Percentiles rank a stretch among this genome's conserved stretches.
Evolutionary conservation across 2,113 vertebrate species (phyloP).

Genomic region (Crocuta crocuta): DNA sequence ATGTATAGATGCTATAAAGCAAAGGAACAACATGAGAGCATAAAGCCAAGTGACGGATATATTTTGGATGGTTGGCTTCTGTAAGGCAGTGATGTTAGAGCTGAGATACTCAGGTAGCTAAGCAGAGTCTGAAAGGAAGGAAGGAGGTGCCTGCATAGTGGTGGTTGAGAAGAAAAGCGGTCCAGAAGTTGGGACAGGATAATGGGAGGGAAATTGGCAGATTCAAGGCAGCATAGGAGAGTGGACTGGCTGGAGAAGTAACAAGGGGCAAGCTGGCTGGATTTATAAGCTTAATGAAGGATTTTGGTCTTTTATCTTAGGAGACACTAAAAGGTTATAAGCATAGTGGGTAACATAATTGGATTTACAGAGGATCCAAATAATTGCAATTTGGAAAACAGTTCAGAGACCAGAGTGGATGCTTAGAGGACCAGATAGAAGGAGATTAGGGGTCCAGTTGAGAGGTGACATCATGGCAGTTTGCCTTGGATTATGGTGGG

Average conservation of each 20-base stretch:
- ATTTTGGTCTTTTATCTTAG: not conserved
- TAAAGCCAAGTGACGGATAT: not conserved
- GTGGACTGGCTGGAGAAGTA: not conserved
- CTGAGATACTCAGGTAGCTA: not conserved
- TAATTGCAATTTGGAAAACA: not conserved
- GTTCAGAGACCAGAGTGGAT: not conserved
- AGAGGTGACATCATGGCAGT: not conserved
- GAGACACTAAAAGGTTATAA: constrained; percentile 1
- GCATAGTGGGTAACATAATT: not conserved
- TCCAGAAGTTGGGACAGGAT: not conserved
- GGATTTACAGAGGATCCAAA: not conserved
- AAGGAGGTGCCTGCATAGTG: not conserved
- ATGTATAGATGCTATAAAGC: not conserved
- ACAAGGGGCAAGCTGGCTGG: not conserved
- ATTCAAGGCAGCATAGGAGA: not conserved
- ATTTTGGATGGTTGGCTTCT: not conserved
- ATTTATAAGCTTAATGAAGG: not conserved
- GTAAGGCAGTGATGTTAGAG: not conserved
- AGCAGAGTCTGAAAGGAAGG: not conserved
- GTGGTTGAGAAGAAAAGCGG: not conserved
- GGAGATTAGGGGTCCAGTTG: not conserved
- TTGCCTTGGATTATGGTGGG: not conserved
- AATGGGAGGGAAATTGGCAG: not conserved
- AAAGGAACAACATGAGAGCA: not conserved
- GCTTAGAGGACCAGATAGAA: not conserved